A percentile compares a stretch with the other conserved stretches of the same genome.
These are phyloP conservation scores for Athene noctua DNA, from an alignment of 2,113 vertebrate genomes.

Conservation along the genomic window DNA sequence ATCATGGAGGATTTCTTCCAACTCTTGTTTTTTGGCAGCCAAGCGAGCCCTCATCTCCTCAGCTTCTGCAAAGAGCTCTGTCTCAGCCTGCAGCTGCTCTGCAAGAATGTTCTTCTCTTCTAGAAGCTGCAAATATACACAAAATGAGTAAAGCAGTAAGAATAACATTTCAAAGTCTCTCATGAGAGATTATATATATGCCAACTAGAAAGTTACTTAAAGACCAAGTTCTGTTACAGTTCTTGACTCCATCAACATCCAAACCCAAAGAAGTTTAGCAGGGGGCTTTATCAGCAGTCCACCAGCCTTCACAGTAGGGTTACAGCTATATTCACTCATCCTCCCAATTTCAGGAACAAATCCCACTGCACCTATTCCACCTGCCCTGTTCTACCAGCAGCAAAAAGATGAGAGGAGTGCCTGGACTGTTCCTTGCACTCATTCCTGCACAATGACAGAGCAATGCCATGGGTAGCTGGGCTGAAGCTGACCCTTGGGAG, in stretches of 20 bases:
- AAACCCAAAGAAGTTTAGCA: background rate
- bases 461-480: background rate
- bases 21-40: conserved; percentile 93
- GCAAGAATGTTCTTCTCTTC: conserved; percentile 98
- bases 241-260: background rate
- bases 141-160: background rate
- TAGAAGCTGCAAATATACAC: conserved; percentile 75
- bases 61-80: conserved; percentile 94
- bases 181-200: fast-evolving
- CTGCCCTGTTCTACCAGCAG: background rate
- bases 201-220: background rate
- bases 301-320: background rate
- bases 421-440: background rate
- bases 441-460: background rate
- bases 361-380: background rate
- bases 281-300: background rate
- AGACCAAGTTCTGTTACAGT: background rate
- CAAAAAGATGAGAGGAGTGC: background rate
- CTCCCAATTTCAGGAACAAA: background rate
- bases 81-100: conserved; percentile 96
- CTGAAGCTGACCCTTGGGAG: background rate
- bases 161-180: background rate
- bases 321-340: background rate
- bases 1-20: conserved; percentile 97
- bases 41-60: conserved; percentile 97